Conservation (phyloP, 2,888 invertebrate species). For the Margaritifera margaritifera region DNA sequence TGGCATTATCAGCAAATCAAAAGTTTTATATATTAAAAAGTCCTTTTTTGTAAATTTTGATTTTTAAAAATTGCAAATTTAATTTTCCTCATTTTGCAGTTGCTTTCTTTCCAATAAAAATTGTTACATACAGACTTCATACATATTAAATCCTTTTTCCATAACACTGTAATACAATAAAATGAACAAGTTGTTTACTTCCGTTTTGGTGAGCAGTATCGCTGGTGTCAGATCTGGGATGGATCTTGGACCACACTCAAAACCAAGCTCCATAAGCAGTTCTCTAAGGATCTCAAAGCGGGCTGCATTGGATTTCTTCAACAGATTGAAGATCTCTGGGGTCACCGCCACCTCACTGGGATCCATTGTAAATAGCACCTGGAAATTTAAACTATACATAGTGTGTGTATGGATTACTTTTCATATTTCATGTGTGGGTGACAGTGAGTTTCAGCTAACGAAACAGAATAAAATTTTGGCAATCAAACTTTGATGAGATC, state of each 20-base stretch:
- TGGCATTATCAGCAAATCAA: no score
- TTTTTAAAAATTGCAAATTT: neutral
- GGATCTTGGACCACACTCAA: slow-evolving; percentile 50
- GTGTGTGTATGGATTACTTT: no score
- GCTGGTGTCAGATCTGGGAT: slow-evolving; percentile 60
- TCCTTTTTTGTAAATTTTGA: no score
- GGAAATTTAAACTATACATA: slow-evolving; percentile 2
- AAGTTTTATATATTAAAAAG: no score
- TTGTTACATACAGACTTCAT: no score
- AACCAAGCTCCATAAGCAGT: slow-evolving; percentile 54
- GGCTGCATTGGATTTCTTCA: slow-evolving; percentile 59
- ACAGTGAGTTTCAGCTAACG: no score
- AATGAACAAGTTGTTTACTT: slow-evolving; percentile 35
- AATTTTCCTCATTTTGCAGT: neutral
- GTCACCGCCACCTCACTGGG: slow-evolving; percentile 60
- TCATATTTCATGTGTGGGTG: no score
- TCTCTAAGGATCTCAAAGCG: slow-evolving; percentile 58
- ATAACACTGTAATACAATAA: neutral
- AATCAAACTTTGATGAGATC: no score
- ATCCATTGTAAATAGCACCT: slow-evolving; percentile 64
- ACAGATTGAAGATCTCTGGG: slow-evolving; percentile 53
- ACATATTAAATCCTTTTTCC: neutral
- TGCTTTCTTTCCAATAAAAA: no score
- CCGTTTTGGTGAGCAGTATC: slow-evolving; percentile 46
- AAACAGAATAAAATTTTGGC: no score